These are phyloP conservation scores for Meandrina meandrites DNA, from an alignment of 92 coral and sea anemone species.

Conservation along the genomic window DNA sequence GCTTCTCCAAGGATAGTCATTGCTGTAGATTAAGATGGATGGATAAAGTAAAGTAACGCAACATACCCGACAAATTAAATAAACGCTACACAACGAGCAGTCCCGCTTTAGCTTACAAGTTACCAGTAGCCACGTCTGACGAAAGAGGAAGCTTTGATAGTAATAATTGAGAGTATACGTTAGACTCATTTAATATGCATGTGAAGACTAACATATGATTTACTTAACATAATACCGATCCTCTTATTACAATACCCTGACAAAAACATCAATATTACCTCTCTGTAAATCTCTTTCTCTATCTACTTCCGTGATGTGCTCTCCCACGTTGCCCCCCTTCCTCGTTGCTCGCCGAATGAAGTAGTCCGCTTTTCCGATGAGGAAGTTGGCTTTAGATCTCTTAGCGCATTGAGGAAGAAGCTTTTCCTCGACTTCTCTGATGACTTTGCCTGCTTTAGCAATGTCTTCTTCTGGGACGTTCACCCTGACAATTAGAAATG, in stretches of 20 bases:
- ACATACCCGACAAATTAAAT: no score
- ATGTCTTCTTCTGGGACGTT: constrained; percentile 38
- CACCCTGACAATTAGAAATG: constrained; percentile 8
- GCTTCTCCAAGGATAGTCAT: constrained; percentile 19
- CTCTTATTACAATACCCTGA: no score
- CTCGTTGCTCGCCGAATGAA: constrained; percentile 58
- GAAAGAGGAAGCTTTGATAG: no score
- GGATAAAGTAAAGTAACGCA: no score
- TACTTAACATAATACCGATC: no score
- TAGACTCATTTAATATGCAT: no score
- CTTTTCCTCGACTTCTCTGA: constrained; percentile 46
- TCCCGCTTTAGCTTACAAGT: no score
- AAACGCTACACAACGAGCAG: no score
- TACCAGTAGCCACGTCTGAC: no score
- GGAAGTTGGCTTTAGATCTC: constrained; percentile 55
- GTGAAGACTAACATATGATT: no score
- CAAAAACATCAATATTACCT: not conserved
- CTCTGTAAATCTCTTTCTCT: constrained; percentile 20
- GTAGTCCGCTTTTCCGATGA: constrained; percentile 62
- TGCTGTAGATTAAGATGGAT: not conserved
- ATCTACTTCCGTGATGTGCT: no score
- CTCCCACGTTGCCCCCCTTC: not conserved
- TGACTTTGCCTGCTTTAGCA: constrained; percentile 45
- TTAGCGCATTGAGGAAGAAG: constrained; percentile 51
- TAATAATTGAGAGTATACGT: no score